These are phyloP conservation scores for Lates japonicus DNA, from an alignment of 2,797 vertebrate species.

Conservation along the genomic window DNA sequence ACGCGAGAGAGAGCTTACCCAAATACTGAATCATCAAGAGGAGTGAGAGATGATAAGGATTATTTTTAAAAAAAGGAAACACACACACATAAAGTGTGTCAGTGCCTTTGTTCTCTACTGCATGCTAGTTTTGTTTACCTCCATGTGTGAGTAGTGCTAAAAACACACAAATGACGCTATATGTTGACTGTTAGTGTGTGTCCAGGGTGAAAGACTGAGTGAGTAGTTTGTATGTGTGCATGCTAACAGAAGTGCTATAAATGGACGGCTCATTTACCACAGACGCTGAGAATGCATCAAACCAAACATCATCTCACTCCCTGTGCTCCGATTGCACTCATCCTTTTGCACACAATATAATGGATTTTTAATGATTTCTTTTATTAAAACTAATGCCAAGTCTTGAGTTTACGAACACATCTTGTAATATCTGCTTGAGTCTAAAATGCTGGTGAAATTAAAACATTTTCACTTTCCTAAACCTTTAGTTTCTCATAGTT, in stretches of 20 bases:
- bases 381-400: constrained; percentile 2
- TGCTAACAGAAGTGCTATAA: constrained; percentile 49
- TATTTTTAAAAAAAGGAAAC: not conserved
- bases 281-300: constrained; percentile 16
- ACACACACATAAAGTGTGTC: constrained; percentile 62
- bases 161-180: constrained; percentile 11
- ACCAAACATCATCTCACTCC: constrained; percentile 9
- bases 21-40: constrained; percentile 77
- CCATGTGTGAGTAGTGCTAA: constrained; percentile 38
- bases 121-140: constrained; percentile 65
- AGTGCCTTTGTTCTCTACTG: constrained; percentile 81
- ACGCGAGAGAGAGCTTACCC: constrained; percentile 91
- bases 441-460: not conserved
- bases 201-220: constrained; percentile 4
- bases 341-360: not conserved
- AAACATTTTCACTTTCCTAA: not conserved
- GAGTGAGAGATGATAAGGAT: not conserved
- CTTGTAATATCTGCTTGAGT: not conserved
- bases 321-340: constrained; percentile 25
- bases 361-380: constrained; percentile 16
- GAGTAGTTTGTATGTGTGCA: constrained; percentile 33
- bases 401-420: constrained; percentile 22
- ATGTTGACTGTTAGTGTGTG: constrained; percentile 48
- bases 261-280: constrained; percentile 21
- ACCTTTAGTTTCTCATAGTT: not conserved